Base-by-base conservation (phyloP, 2,888 invertebrate genomes). In the Mesoligia furuncula region DNA sequence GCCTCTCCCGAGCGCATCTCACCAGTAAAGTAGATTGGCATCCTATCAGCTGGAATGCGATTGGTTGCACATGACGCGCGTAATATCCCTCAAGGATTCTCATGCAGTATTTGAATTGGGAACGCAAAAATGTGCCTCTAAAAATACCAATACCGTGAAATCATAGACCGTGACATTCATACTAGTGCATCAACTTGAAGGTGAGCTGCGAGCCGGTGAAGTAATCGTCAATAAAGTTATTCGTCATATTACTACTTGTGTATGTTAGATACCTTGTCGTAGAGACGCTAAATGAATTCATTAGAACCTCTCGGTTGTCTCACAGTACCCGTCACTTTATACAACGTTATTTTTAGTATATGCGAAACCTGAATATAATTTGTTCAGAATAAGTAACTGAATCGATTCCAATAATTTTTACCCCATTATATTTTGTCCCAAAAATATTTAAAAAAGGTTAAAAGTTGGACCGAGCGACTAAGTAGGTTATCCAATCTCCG, bases 1-100 rank as follows among this genome's bases (percentile, higher is more conserved):
- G 83, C 78, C 80, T 83, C 89, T 88, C 85, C 84, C 87, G 86
- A 91, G 91, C 91, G 91, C 92, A 90, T 91, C 91, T 90, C 90
- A 90, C 90, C 86, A 85, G 85, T 88, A 91, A 90, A 92, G 84
- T 89, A 92, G 90, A 92, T 92, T 92, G 91, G 91, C 91, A 91
- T 89, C 87, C 87, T 90, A 90, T 93, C 90, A 88, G 89, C 84
- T 86, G 88, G 89, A 91, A 91, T 89, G 83, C 88, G 88, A 90
- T 92, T 87, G 83, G 84, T 81, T 88, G 85, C 79, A 83, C 80
- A 79, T 89, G 89, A 88, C 88, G 88, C 88, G 84, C 89, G 81
- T 87, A 87, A 90, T 91, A 88, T 86, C 83, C 79, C 80, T 64
- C 45, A 75, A 67, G 66, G 72, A 71, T 85, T 79, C 73, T 84